Base-by-base conservation (phyloP, 2,797 vertebrate genomes). In the Pseudopleuronectes americanus region DNA sequence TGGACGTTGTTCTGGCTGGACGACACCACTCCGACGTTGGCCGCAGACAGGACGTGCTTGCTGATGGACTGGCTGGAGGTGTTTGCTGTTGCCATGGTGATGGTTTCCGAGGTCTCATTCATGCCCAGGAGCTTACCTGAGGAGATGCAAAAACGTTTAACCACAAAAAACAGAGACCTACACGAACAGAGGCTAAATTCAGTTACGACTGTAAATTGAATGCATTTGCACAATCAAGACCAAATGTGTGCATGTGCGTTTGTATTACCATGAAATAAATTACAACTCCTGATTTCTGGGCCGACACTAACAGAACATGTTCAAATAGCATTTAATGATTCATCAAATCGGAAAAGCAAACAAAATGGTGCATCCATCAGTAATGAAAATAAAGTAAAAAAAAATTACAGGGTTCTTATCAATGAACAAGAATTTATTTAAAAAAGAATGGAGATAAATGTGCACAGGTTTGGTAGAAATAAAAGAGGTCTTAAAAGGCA, bases 41-140 rank as follows among this genome's bases (percentile, higher is more conserved):
- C 96, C 57, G 95, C 93, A 0, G 94, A 95, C 63, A 96, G 92
- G 64, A 99, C 85, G 71, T 92, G 96, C 87, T 95, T 94, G 77
- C 85, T 90, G 86, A 98, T 82, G 75, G 90, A 57, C 61, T 86
- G 95, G 60, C 91, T 90, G 51, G 95, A 92, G 62, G 90, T 75
- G 81, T 93, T 95, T 71, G 95, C 93, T 0, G 95, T 93, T 54
- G 95, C 92, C 86, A 95, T 87, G 77, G 92, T 76, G 86, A 99
- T 66, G 2, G 91, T 91, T 60, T 94, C 76, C 3, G 96, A 96
- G 31, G 90, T 95, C 91, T 99, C 98, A 79, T 99, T 99, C 98
- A 99, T 98, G 76, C 98, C 97, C 61, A 94, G 92, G 69, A 99
- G 94, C 75, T 95, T 95, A 83, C 96, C 97, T 99, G 89, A 77